Evolutionary conservation across 2,797 vertebrate species (phyloP).

Genomic region (Allobates femoralis): DNA sequence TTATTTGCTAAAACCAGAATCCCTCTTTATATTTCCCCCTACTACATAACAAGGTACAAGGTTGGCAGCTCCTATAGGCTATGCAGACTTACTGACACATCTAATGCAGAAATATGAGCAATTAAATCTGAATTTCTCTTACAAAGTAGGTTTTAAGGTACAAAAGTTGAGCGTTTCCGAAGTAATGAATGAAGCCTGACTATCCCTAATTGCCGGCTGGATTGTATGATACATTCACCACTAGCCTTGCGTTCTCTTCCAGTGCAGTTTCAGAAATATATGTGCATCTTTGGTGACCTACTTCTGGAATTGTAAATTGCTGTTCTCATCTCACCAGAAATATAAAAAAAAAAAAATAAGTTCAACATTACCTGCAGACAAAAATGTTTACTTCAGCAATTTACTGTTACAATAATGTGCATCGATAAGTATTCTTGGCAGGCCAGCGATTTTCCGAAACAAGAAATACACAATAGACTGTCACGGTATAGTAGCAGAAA

Average conservation of each 20-base stretch:
- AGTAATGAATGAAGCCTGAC: slow-evolving; percentile 25
- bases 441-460: neutral
- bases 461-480: slow-evolving; percentile 31
- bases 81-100: too few species aligned
- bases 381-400: slow-evolving; percentile 46
- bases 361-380: slow-evolving; percentile 35
- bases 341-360: slow-evolving; percentile 19
- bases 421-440: neutral
- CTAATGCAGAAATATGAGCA: neutral
- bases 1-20: neutral
- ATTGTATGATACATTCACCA: slow-evolving; percentile 25
- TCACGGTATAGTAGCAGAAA: slow-evolving; percentile 2
- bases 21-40: neutral
- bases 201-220: slow-evolving; percentile 5
- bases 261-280: slow-evolving; percentile 27
- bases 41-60: neutral
- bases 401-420: neutral
- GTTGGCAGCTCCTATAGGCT: neutral
- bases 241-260: slow-evolving; percentile 14
- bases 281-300: slow-evolving; percentile 47
- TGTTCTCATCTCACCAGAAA: slow-evolving; percentile 22
- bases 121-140: neutral
- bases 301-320: slow-evolving; percentile 42
- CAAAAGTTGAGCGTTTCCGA: neutral
- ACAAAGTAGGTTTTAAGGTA: neutral